A percentile compares a stretch with the other conserved stretches of the same genome.
These are phyloP conservation scores for Merops nubicus DNA, from an alignment of 2,113 vertebrate genomes.

Conservation along the genomic window DNA sequence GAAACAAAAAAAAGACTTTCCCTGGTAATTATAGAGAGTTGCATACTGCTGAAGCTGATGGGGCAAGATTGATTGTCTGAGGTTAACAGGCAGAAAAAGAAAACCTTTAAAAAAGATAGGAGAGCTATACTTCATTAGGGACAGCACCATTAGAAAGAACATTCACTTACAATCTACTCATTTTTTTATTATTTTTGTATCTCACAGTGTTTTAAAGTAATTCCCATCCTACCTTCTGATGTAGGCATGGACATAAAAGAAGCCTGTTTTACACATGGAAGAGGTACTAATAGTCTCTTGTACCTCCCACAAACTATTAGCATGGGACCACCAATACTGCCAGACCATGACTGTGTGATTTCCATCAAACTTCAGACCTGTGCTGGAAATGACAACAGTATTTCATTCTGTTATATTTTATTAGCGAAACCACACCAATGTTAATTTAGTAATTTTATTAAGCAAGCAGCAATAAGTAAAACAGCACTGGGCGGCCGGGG, in stretches of 20 bases:
- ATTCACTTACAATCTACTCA: not conserved
- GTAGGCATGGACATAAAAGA: conserved; percentile 8
- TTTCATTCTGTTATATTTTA: too few species aligned
- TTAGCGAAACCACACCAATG: too few species aligned
- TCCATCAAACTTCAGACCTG: not conserved
- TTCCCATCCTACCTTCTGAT: conserved; percentile 24
- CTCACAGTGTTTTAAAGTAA: conserved; percentile 38
- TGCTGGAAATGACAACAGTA: not conserved
- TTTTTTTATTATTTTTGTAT: conserved; percentile 40
- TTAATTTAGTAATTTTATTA: too few species aligned
- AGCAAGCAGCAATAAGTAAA: too few species aligned
- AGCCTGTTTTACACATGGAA: conserved; percentile 8
- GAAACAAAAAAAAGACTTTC: conserved; percentile 23
- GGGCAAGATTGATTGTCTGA: conserved; percentile 6
- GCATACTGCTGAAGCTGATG: conserved; percentile 28
- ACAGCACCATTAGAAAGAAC: conserved; percentile 2
- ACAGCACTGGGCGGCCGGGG: too few species aligned
- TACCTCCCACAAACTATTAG: not conserved
- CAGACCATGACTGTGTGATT: not conserved
- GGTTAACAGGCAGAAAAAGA: not conserved
- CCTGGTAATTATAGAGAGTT: not conserved
- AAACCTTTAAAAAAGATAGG: not conserved
- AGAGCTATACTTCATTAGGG: not conserved
- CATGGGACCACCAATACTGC: not conserved
- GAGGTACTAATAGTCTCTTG: not conserved